These are phyloP conservation scores for Uria lomvia DNA, from an alignment of 2,113 vertebrate genomes.

Conservation along the genomic window DNA sequence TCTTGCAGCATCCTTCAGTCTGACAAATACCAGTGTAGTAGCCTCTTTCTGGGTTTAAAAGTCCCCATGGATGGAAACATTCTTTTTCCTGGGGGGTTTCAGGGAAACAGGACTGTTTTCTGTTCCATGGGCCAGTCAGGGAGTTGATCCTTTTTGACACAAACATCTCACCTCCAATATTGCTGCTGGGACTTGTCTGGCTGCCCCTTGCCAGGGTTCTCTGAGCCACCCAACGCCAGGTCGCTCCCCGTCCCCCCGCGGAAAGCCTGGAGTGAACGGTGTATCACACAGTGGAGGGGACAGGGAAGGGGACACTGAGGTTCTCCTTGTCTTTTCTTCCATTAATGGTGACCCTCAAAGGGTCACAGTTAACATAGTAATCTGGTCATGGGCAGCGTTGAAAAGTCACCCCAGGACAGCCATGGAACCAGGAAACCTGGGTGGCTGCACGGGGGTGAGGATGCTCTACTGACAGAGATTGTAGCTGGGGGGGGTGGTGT, in stretches of 20 bases:
- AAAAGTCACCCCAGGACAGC: neutral
- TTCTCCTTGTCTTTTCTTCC: neutral
- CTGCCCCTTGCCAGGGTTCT: neutral
- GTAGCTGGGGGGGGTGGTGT: too few species aligned
- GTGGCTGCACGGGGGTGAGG: neutral
- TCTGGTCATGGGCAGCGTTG: too few species aligned
- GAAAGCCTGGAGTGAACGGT: neutral
- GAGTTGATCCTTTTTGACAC: neutral
- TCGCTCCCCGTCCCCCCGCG: accelerated
- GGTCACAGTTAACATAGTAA: neutral
- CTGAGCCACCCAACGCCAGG: neutral
- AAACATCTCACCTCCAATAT: neutral
- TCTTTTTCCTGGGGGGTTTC: neutral
- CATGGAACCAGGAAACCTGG: neutral
- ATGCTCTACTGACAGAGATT: neutral
- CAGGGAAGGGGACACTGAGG: neutral
- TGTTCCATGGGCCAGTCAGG: neutral
- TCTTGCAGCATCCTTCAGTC: neutral
- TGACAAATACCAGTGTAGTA: neutral
- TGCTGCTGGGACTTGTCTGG: neutral
- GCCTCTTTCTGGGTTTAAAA: neutral
- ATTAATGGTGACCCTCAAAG: accelerated
- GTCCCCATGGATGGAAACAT: neutral
- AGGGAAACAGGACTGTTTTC: neutral
- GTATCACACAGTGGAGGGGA: too few species aligned